Base-by-base conservation (phyloP, 2,113 vertebrate genomes). In the Percina caprodes region DNA sequence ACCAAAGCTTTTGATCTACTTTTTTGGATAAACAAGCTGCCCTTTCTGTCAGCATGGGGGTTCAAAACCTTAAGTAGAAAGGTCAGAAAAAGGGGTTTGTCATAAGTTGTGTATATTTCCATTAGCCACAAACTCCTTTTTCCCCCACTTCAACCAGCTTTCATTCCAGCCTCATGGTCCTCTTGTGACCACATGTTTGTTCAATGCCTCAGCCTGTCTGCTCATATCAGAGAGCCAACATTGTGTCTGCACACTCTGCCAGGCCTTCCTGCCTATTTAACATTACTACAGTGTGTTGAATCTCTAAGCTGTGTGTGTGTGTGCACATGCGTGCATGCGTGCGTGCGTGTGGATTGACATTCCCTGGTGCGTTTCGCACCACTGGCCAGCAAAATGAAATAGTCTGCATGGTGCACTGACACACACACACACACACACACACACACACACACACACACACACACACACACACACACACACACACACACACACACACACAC, bases 381-480 rank as follows among this genome's bases (percentile, higher is more conserved):
- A 67, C n/a, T 80, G 68, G 52, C 72, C 72, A 77, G 59, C 46
- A 51, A 83, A 77, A 87, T 74, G 21, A 82, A 70, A 74, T 70
- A 69, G 65, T 81, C 52, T 60, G 49, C 39, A 55, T 52, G 56
- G 24, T 73, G 56, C 9, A 6, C 69, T 61, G 59, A 80, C 59
- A 62, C 49, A 74, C 39, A 39, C 61, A 33, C 65, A 23, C 48
- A 30, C 35, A 18, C 58, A 65, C 39, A 30, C 46, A 6, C 21
- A 63, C n/a, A 73, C 58, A 60, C 7, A 74, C 23, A 55, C 24
- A 26, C 19, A 24, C 24, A 52, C 39, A 42, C 60, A 48, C 42
- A 62, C 63, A 24, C 12, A 5, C 42, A 49, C 23, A 52, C 39
- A 42, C 60, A 48, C 45, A 56, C 63, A 24, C 12, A 3, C 42